Base-by-base conservation (phyloP, 2,113 vertebrate genomes). In the Otolemur garnettii region DNA sequence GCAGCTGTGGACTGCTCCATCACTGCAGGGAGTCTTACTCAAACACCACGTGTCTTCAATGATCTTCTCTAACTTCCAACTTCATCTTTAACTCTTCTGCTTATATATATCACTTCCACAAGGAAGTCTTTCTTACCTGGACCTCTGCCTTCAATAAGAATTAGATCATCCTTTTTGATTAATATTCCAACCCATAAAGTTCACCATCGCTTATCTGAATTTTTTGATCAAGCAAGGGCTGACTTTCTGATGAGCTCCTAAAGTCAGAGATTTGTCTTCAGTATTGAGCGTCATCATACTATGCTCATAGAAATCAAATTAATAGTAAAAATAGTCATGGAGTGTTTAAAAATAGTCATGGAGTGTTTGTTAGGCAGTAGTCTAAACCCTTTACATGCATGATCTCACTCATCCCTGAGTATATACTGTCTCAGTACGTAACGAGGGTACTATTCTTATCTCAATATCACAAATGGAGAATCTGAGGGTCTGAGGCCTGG, bases 391-490 rank as follows among this genome's bases (percentile, higher is more conserved):
- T 81, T 35, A 3, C 7, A 30, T 15, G 1, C 21, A 68, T 7
- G 5, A 18, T 42, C 57, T 94, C 53, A 60, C 45, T 68, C 53
- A 79, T 8, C 11, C 42, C 4, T 3, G 28, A 35, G 4, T 59
- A 33, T 81, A 81, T 26, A 28, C n/a, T n/a, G 3, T 55, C 26
- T 45, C n/a, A 64, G 26, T 7, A 50, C 11, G 1, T 8, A 21
- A 7, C 17, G 5, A 13, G 22, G 22, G 3, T 5, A 45, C 17
- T 50, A 0, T 14, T 50, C 5, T 15, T 18, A 59, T 28, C 7
- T 26, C 59, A 59, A 0, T 1, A 2, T 2, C 66, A 12, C 11
- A 62, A n/a, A 87, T 4, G 15, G 71, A 80, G 22, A 45, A 15
- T 12, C 14, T 14, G 8, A 79, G 59, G 6, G 24, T n/a, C 33